Base-by-base conservation (phyloP, 2,797 vertebrate genomes). In the Darevskia nairensis region DNA sequence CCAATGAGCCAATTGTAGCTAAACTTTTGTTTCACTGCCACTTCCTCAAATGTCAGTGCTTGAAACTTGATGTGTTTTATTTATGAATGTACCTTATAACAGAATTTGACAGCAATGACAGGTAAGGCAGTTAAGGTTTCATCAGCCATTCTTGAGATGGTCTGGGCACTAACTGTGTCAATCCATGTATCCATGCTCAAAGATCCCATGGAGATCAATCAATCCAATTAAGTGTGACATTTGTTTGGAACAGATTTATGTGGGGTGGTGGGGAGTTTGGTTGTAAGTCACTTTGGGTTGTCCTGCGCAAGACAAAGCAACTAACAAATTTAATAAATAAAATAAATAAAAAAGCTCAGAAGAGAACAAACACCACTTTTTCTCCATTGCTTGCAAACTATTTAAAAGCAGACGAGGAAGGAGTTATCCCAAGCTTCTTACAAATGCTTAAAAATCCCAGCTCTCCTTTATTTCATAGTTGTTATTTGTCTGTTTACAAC, bases 11-110 rank as follows among this genome's bases (percentile, higher is more conserved):
- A 88, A 39, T 89, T 23, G 27, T 9, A 77, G 39, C 15, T 6
- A 85, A 86, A 91, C 55, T 87, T 91, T 1, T 74, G 1, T 77
- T 87, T 92, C 50, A 80, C 81, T 78, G 23, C 69, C 85, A 90
- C 68, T 27, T 87, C 55, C 68, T 86, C 29, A 84, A 68, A 32
- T 44, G 10, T 32, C 80, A 91, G 29, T 46, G 74, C 61, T 92
- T 77, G 82, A 4, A 8, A 68, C 76, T 19, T 59, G 21, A 0
- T 0, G 61, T 84, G 69, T 91, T 92, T 91, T 93, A 92, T 92
- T 93, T 90, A 89, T 92, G 79, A 32, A 8, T 27, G 91, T 64
- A 74, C 6, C 76, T 83, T 92, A 41, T 82, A 90, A 93, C 78
- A 78, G 39, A 84, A 90, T 7, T 83, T 91, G 91, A 85, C 86